Percentiles rank a stretch among this genome's conserved stretches.
Conservation (phyloP, 1,140 invertebrate genomes). For the Calliopsis andreniformis region DNA sequence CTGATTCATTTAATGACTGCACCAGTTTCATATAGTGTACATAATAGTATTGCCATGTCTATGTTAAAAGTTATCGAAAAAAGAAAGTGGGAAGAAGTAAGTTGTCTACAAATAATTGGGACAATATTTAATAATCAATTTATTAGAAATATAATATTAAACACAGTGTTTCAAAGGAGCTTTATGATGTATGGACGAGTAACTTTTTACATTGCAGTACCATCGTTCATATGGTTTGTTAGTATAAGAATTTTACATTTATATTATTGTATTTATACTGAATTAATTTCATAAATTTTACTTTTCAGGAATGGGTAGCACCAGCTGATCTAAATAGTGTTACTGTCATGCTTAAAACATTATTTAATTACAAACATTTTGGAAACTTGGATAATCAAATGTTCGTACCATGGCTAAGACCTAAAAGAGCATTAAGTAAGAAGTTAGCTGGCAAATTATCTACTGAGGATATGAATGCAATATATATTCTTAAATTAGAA, state of each 20-base stretch:
- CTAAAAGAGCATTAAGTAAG: neutral
- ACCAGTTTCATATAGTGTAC: too few relatives aligned
- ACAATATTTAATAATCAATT: slow-evolving; percentile 14
- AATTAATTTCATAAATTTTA: too few relatives aligned
- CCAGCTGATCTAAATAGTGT: too few relatives aligned
- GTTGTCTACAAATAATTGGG: slow-evolving; percentile 62
- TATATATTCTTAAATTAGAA: slow-evolving; percentile 71
- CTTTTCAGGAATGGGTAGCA: too few relatives aligned
- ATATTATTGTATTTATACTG: too few relatives aligned
- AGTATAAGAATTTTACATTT: slow-evolving; percentile 45
- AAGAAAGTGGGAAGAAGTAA: slow-evolving; percentile 57
- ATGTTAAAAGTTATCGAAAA: too few relatives aligned
- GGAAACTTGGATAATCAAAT: slow-evolving; percentile 64
- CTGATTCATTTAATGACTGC: fast-evolving
- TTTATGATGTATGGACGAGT: slow-evolving; percentile 57
- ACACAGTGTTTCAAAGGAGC: slow-evolving; percentile 47
- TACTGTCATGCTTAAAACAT: slow-evolving; percentile 62
- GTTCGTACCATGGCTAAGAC: slow-evolving; percentile 64
- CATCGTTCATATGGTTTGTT: slow-evolving; percentile 62
- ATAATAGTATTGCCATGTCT: too few relatives aligned
- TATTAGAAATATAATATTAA: slow-evolving; percentile 54
- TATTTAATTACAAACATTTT: slow-evolving; percentile 69
- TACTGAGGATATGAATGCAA: neutral
- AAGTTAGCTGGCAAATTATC: neutral
- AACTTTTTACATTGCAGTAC: slow-evolving; percentile 61